These are phyloP conservation scores for Galerucella pusilla DNA, from an alignment of 2,888 invertebrate species.

Conservation along the genomic window DNA sequence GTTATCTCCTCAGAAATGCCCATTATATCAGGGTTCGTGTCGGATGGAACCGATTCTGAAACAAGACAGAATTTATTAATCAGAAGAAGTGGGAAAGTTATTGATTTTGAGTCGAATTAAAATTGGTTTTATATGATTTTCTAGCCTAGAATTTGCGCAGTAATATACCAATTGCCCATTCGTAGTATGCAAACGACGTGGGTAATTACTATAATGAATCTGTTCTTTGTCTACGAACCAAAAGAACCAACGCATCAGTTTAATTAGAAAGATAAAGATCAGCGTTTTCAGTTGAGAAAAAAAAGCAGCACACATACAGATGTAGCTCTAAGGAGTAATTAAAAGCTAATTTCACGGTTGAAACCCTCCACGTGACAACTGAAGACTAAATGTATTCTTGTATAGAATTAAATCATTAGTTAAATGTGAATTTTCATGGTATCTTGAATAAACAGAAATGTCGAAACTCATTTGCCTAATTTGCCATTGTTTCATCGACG, in stretches of 20 bases:
- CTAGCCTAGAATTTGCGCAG: too few relatives aligned
- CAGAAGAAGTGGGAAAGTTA: too few relatives aligned
- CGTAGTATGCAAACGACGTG: conserved; percentile 26
- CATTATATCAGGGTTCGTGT: conserved; percentile 61
- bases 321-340: conserved; percentile 58
- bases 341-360: conserved; percentile 62
- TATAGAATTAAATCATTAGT: conserved; percentile 61
- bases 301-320: conserved; percentile 53
- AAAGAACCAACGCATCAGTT: conserved; percentile 34
- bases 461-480: conserved; percentile 57
- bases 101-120: too few relatives aligned
- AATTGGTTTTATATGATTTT: too few relatives aligned
- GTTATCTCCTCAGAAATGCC: conserved; percentile 63
- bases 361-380: conserved; percentile 54
- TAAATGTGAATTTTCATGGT: conserved; percentile 61
- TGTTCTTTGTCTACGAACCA: conserved; percentile 35
- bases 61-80: conserved; percentile 34
- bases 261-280: conserved; percentile 49
- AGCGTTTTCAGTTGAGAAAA: conserved; percentile 48
- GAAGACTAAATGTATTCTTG: conserved; percentile 49
- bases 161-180: background rate
- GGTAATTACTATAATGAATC: conserved; percentile 34
- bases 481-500: conserved; percentile 51
- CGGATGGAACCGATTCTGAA: conserved; percentile 62
- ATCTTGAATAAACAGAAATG: conserved; percentile 50